phyloP scores from a whole-genome alignment of 1,140 invertebrate genomes.

The Zaprionus davidi region DNA sequence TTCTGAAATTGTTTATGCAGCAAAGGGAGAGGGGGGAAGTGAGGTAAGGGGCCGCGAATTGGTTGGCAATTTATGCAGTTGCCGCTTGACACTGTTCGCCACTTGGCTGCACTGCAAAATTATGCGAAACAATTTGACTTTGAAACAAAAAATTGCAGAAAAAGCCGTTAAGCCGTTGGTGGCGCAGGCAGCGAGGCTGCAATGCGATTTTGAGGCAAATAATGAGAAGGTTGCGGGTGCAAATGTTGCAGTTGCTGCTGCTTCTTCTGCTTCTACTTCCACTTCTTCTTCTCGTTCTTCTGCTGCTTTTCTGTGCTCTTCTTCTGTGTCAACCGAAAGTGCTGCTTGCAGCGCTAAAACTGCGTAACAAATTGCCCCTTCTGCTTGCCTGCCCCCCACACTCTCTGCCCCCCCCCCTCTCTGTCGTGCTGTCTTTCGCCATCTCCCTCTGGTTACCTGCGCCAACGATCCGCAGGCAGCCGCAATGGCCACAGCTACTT shows the following conservation, averaged over 20 bases:
- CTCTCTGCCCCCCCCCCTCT: background rate
- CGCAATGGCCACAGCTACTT: conserved; percentile 32
- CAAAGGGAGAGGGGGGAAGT: background rate
- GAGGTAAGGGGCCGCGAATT: conserved; percentile 19
- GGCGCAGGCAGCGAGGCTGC: background rate
- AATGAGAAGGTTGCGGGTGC: conserved; percentile 12
- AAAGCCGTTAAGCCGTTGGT: background rate
- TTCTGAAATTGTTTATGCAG: conserved; percentile 69
- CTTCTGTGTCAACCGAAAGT: conserved; percentile 4
- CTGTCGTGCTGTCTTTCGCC: background rate
- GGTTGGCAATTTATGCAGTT: conserved; percentile 50
- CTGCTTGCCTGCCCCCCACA: background rate
- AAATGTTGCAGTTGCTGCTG: background rate
- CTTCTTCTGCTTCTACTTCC: background rate
- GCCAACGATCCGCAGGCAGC: background rate
- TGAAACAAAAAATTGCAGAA: conserved; percentile 64
- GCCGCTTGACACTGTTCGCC: conserved; percentile 75
- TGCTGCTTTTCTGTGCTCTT: background rate
- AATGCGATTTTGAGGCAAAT: conserved; percentile 25
- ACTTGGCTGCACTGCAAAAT: conserved; percentile 73
- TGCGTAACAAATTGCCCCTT: conserved; percentile 71
- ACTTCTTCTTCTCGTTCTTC: too few species aligned
- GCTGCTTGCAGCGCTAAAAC: conserved; percentile 54
- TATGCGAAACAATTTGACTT: conserved; percentile 79
- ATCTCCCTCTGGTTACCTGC: background rate